A percentile compares a stretch with the other conserved stretches of the same genome.
Evolutionary conservation across 2,113 vertebrate genomes (phyloP).

Genomic region (Coregonus clupeaformis): DNA sequence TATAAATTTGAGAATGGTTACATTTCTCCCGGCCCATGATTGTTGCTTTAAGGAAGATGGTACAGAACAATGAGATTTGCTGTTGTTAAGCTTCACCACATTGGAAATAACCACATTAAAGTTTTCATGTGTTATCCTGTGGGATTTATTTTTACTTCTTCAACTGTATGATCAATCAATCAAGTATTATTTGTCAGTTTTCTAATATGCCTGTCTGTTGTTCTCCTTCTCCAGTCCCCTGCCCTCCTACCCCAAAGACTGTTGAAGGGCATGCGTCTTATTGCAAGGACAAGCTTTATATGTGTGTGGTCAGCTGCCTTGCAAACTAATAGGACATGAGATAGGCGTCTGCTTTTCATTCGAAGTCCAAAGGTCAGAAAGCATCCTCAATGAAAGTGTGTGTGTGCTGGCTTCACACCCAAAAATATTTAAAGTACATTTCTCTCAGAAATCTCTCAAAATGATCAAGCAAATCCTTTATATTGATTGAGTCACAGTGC

Average conservation of each 20-base stretch:
- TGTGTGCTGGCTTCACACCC: neutral
- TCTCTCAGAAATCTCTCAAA: neutral
- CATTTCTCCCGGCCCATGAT: too few relatives aligned
- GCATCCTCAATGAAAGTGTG: neutral
- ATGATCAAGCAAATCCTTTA: neutral
- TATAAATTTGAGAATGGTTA: too few relatives aligned
- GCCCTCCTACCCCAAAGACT: neutral
- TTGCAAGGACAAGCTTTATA: neutral
- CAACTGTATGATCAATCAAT: neutral
- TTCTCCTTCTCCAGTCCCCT: neutral
- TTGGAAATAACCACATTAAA: neutral
- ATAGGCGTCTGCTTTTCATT: neutral
- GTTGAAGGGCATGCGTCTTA: neutral
- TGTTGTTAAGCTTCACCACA: neutral
- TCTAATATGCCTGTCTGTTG: neutral
- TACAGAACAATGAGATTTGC: neutral
- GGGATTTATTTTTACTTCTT: too few relatives aligned
- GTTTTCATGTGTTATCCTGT: too few relatives aligned
- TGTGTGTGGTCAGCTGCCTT: neutral
- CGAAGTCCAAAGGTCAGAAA: neutral
- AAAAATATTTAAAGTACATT: neutral
- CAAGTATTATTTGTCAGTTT: neutral
- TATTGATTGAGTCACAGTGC: neutral
- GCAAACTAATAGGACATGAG: neutral
- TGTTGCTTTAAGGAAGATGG: neutral